Evolutionary conservation across 2,113 vertebrate genomes (phyloP), one percentile per base, ranked within the genome.

Genomic region (Festucalex cinctus): DNA sequence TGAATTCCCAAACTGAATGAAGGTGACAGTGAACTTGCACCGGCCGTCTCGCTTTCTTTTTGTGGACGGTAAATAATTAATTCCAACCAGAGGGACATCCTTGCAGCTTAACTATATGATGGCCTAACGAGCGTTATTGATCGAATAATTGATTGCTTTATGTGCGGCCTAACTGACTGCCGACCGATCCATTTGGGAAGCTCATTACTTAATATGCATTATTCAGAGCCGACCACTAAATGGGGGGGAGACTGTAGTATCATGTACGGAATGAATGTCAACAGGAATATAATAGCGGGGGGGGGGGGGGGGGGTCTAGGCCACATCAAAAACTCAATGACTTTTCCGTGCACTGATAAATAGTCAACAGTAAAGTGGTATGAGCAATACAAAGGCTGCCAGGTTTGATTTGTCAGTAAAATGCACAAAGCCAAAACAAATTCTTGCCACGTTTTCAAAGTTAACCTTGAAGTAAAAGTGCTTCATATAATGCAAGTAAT

Each of bases 61-160:
- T 71, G 79, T 43, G 71, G 70, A 24, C 60, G 60, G 48, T 90
- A 71, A 90, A 92, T 93, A 82, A 91, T 90, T 90, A 67, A 91
- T 77, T 37, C 59, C 74, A 76, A 76, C 79, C 74, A 65, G 66
- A 81, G 76, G 75, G 76, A 74, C 75, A 79, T 82, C 84, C 74
- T 86, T 84, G 82, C 72, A 81, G 76, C 75, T 88, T 88, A 89
- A 91, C 87, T 90, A 85, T 89, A 88, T 90, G 84, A 90, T 81
- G 83, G 82, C 70, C 80, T 87, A 89, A 87, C 86, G 88, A 91
- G 83, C 81, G 78, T 73, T 91, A 93, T 92, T 86, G 90, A 93
- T 92, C 68, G 57, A 86, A 79, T 91, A 92, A 93, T 92, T 91
- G 91, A 93, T 91, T 92, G 89, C 83, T 92, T 92, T 88, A 90